These are phyloP conservation scores for Triplophysa tibetana DNA, from an alignment of 2,113 vertebrate species.

Conservation along the genomic window DNA sequence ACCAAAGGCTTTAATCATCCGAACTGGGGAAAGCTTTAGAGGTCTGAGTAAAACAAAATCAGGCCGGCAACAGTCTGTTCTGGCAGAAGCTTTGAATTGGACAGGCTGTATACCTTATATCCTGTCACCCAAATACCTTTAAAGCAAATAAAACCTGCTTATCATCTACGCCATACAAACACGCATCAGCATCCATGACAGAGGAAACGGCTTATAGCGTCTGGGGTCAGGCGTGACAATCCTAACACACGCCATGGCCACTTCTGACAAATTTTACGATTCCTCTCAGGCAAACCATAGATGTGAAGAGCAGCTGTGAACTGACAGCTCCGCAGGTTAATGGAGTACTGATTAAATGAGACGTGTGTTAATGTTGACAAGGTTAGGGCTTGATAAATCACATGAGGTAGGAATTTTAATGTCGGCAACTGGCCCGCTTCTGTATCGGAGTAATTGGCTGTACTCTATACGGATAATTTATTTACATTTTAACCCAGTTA, in stretches of 20 bases:
- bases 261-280: slow-evolving; percentile 40
- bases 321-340: slow-evolving; percentile 44
- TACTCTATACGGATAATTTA: slow-evolving; percentile 18
- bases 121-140: too few species aligned
- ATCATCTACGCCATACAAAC: slow-evolving; percentile 5
- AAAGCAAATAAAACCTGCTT: background rate
- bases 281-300: slow-evolving; percentile 28
- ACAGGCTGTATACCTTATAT: background rate
- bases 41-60: background rate
- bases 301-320: slow-evolving; percentile 36
- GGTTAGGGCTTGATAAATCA: slow-evolving; percentile 48
- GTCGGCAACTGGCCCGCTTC: slow-evolving; percentile 8
- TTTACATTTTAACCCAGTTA: slow-evolving; percentile 32
- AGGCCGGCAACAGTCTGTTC: background rate
- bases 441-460: slow-evolving; percentile 37
- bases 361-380: slow-evolving; percentile 52
- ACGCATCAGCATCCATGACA: slow-evolving; percentile 20
- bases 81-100: background rate
- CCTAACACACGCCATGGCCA: background rate
- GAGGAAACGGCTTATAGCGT: slow-evolving; percentile 10
- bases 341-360: slow-evolving; percentile 53
- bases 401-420: slow-evolving; percentile 37
- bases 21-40: background rate
- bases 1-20: slow-evolving; percentile 22
- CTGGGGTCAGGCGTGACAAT: slow-evolving; percentile 21